A percentile compares a stretch with the other conserved stretches of the same genome.
Conservation (phyloP, 2,888 invertebrate genomes). For the Brassicogethes aeneus region DNA sequence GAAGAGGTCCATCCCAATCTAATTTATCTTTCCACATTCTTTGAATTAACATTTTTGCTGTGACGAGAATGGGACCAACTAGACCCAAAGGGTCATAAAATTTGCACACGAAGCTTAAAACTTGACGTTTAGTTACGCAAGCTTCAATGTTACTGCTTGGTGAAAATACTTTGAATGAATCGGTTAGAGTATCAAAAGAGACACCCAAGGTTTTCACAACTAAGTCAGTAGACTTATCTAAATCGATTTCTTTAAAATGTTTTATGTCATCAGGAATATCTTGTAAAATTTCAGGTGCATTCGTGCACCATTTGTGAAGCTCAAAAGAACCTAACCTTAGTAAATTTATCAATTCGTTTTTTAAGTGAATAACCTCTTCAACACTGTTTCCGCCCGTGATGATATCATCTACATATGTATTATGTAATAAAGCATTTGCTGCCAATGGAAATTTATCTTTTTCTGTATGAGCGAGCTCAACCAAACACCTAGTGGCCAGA, state of each 20-base stretch:
- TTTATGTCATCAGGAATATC: background rate
- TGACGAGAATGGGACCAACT: no score
- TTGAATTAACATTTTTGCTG: no score
- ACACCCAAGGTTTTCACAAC: background rate
- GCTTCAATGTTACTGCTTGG: background rate
- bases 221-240: background rate
- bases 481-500: slow-evolving; percentile 12
- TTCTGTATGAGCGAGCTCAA: slow-evolving; percentile 8
- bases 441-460: slow-evolving; percentile 9
- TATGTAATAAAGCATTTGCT: slow-evolving; percentile 6
- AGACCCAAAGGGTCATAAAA: no score
- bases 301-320: slow-evolving; percentile 12
- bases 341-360: slow-evolving; percentile 6
- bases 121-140: background rate
- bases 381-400: slow-evolving; percentile 3
- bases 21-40: no score
- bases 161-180: background rate
- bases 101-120: background rate
- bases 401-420: slow-evolving; percentile 14
- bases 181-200: background rate
- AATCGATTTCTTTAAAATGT: background rate
- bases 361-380: slow-evolving; percentile 1
- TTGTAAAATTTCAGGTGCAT: background rate
- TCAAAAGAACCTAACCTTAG: slow-evolving; percentile 5
- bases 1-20: no score